Evolutionary conservation across 2,113 vertebrate genomes (phyloP).

Genomic region (Ptyas mucosa): DNA sequence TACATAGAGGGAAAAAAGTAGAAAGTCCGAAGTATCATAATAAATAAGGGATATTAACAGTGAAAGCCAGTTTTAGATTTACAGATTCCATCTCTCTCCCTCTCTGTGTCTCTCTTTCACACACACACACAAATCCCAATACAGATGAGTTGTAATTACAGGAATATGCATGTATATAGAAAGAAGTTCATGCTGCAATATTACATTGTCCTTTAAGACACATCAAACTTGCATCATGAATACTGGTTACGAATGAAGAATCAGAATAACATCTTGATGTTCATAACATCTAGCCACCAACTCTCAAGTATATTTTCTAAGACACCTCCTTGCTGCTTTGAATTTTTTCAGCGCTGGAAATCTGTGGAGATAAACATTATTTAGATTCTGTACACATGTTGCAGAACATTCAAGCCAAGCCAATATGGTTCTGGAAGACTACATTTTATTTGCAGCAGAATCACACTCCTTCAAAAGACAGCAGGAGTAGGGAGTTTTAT

Average conservation of each 20-base stretch:
- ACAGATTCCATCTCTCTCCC: not conserved
- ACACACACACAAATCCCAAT: not conserved
- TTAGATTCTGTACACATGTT: not conserved
- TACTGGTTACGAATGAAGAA: not conserved
- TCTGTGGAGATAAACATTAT: not conserved
- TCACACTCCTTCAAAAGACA: not conserved
- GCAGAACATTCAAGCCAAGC: not conserved
- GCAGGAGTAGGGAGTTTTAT: not conserved
- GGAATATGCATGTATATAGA: not conserved
- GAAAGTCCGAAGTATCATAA: not conserved
- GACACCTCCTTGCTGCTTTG: not conserved
- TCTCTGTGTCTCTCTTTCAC: too few species aligned
- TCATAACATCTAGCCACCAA: not conserved
- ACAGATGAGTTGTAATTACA: not conserved
- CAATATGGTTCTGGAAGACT: not conserved
- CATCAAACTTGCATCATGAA: not conserved
- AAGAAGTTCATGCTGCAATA: not conserved
- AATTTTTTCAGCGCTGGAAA: not conserved
- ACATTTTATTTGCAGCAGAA: not conserved
- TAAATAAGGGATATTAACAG: not conserved
- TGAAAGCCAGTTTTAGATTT: not conserved
- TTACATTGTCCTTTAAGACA: not conserved
- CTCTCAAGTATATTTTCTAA: not conserved
- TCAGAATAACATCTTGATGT: not conserved
- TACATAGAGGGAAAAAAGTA: not conserved